These are phyloP conservation scores for Steromphala cineraria DNA, from an alignment of 2,888 invertebrate genomes.

Conservation along the genomic window DNA sequence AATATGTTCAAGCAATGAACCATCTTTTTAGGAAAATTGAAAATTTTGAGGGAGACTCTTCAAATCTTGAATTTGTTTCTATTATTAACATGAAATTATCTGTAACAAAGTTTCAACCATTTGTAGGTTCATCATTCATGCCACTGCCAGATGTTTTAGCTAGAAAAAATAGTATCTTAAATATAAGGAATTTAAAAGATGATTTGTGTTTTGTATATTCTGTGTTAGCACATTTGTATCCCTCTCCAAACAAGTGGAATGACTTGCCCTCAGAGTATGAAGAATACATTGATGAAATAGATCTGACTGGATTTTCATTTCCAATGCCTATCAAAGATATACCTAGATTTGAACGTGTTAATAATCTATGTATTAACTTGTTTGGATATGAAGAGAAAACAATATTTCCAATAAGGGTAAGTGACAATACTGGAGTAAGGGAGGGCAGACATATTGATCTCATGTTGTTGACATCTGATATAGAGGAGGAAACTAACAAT, in stretches of 20 bases:
- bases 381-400: background rate
- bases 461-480: background rate
- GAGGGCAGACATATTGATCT: background rate
- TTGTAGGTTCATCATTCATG: background rate
- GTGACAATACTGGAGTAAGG: background rate
- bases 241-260: background rate
- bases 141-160: background rate
- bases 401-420: background rate
- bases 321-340: background rate
- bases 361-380: background rate
- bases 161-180: background rate
- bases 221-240: background rate
- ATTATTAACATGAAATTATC: background rate
- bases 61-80: background rate
- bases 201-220: background rate
- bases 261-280: background rate
- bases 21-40: background rate
- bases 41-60: no score
- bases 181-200: no score
- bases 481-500: background rate
- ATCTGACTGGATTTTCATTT: no score
- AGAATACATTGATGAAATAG: background rate
- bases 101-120: background rate
- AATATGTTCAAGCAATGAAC: background rate
- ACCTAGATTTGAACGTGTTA: background rate